Conservation (phyloP, 1,140 invertebrate genomes). For the Brachionus sp. region DNA sequence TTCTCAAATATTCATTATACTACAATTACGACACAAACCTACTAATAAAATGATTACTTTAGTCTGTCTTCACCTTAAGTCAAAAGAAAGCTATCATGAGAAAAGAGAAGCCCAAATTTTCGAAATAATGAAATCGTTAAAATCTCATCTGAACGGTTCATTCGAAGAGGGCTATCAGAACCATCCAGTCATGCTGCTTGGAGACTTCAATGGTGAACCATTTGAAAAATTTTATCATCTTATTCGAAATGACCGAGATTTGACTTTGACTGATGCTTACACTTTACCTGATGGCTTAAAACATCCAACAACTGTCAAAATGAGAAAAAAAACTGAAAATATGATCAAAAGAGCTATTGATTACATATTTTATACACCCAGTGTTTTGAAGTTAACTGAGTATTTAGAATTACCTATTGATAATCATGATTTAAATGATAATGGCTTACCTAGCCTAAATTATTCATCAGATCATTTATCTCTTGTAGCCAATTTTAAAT, state of each 20-base stretch:
- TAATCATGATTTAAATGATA: not conserved
- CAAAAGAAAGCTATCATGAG: slow-evolving; percentile 2
- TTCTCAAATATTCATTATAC: slow-evolving; percentile 40
- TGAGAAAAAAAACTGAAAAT: not conserved
- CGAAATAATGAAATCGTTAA: not conserved
- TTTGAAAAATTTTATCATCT: slow-evolving; percentile 39
- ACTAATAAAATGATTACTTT: not conserved
- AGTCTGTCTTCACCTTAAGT: slow-evolving; percentile 37
- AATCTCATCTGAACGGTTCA: not conserved
- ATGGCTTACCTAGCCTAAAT: slow-evolving; percentile 3
- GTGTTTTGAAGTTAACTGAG: not conserved
- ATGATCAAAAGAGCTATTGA: slow-evolving; percentile 39
- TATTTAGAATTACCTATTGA: slow-evolving; percentile 19
- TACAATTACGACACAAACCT: slow-evolving; percentile 9
- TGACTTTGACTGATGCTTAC: not conserved
- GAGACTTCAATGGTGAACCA: slow-evolving; percentile 44
- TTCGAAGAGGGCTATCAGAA: not conserved
- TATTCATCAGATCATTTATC: slow-evolving; percentile 42
- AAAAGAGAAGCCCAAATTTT: slow-evolving; percentile 15
- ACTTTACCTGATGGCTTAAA: not conserved
- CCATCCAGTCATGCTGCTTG: not conserved
- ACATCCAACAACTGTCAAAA: slow-evolving; percentile 14
- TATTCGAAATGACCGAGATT: not conserved
- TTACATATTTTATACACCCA: slow-evolving; percentile 26
- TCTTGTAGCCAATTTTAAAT: not conserved